Percentiles rank a stretch among this genome's conserved stretches.
These are phyloP conservation scores for Gastrophryne carolinensis DNA, from an alignment of 2,797 vertebrate genomes.

Conservation along the genomic window DNA sequence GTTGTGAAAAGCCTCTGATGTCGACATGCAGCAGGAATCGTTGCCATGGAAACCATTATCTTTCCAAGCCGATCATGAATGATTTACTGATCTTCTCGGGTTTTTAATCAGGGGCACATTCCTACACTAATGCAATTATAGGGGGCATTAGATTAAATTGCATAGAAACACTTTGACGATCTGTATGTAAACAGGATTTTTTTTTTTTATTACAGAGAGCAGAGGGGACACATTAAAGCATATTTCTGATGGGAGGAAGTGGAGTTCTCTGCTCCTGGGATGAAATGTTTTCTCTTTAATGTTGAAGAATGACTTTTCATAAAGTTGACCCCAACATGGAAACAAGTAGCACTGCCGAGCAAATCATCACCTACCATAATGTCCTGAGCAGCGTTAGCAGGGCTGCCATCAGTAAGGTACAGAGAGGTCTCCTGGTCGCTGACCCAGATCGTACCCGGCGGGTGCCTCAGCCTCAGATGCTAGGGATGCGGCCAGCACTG, in stretches of 20 bases:
- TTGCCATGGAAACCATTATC: slow-evolving; percentile 52
- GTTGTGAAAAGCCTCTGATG: slow-evolving; percentile 52
- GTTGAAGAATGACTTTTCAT: no score
- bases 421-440: no score
- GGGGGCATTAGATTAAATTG: slow-evolving; percentile 3
- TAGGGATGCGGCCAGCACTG: no score
- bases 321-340: no score
- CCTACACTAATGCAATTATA: slow-evolving; percentile 33
- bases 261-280: not conserved
- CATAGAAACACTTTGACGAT: not conserved
- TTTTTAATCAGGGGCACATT: slow-evolving; percentile 46
- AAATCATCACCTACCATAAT: no score
- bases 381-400: no score
- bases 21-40: slow-evolving; percentile 41
- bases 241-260: not conserved
- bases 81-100: slow-evolving; percentile 43
- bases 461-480: no score
- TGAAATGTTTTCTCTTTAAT: not conserved
- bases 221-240: not conserved
- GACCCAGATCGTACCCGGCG: no score
- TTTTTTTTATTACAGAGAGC: not conserved
- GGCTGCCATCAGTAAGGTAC: no score
- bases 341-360: no score
- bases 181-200: slow-evolving; percentile 14
- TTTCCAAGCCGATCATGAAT: slow-evolving; percentile 40